phyloP scores from a whole-genome alignment of 1,140 invertebrate species.

The Caenorhabditis briggsae region DNA sequence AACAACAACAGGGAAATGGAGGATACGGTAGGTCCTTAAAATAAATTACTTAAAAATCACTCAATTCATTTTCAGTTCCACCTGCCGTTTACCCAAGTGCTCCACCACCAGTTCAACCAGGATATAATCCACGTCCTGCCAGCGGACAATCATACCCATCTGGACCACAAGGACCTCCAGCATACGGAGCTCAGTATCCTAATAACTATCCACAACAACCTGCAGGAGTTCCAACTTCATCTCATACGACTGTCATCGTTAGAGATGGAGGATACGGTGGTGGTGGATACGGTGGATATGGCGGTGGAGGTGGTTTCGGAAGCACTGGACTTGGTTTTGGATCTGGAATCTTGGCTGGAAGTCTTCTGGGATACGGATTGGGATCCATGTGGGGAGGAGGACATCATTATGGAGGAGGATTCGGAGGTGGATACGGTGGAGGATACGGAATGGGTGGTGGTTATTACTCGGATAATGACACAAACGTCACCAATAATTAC shows the following conservation, averaged over 20 bases:
- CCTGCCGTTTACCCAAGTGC: constrained; percentile 59
- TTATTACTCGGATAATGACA: constrained; percentile 65
- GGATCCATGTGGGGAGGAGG: constrained; percentile 64
- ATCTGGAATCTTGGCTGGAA: constrained; percentile 59
- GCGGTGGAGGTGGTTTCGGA: constrained; percentile 62
- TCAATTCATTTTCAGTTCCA: constrained; percentile 51
- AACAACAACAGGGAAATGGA: constrained; percentile 45
- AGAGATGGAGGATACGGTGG: constrained; percentile 50
- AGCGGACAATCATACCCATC: constrained; percentile 31
- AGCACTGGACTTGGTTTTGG: constrained; percentile 51
- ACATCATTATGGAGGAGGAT: constrained; percentile 37
- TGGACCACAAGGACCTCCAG: background rate
- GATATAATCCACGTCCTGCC: background rate
- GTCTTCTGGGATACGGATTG: constrained; percentile 63
- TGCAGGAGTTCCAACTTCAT: constrained; percentile 26
- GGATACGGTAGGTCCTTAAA: constrained; percentile 61
- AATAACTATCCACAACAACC: constrained; percentile 31
- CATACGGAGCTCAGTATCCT: background rate
- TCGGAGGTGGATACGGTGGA: constrained; percentile 53
- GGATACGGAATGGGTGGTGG: constrained; percentile 58
- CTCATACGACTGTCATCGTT: constrained; percentile 62
- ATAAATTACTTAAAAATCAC: too few species aligned
- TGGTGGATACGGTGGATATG: constrained; percentile 54
- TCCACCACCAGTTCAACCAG: constrained; percentile 60
- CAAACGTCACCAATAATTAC: constrained; percentile 64